Base-by-base conservation (phyloP, 2,113 vertebrate genomes). In the Verasper variegatus region DNA sequence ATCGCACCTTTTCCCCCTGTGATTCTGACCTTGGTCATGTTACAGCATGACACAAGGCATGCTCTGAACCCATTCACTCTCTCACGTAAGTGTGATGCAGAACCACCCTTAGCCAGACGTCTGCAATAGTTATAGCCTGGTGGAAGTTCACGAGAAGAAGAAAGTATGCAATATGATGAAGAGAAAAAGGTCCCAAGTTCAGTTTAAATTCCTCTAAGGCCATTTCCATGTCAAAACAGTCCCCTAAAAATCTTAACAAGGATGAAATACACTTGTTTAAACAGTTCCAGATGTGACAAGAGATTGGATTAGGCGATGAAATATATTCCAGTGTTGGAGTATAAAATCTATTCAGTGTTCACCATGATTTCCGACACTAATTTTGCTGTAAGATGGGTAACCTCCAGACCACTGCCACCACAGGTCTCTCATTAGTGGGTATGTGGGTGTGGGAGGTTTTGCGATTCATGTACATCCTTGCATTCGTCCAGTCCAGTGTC, bases 281-380 rank as follows among this genome's bases (percentile, higher is more conserved):
- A 68, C 80, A 52, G 23, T 89, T 92, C 90, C 91, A 93, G 87
- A 91, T 92, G 88, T 78, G 86, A 63, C 61, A 59, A 81, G 75
- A 72, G 77, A 91, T 89, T 77, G 71, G 85, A 92, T 87, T 83
- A 83, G 82, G 77, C 52, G 68, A 77, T 76, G 78, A 80, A 71
- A 87, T 57, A 60, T 87, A 86, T 88, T 86, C 84, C 74, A 69
- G 71, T 63, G 78, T 85, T 73, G 76, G 61, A 77, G 68, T 61
- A 69, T 82, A 81, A 88, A 85, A 66, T 73, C 65, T 79, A 68
- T 88, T 88, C 81, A 67, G 84, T 84, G 71, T 78, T 89, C 81
- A 69, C 74, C 78, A 72, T 91, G 59, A 85, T 90, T 88, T 89
- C 66, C 81, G 74, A 35, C 78, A 78, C 84, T 83, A 59, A 83